Conservation (phyloP, 2,888 invertebrate genomes). For the Eilema depressum region DNA sequence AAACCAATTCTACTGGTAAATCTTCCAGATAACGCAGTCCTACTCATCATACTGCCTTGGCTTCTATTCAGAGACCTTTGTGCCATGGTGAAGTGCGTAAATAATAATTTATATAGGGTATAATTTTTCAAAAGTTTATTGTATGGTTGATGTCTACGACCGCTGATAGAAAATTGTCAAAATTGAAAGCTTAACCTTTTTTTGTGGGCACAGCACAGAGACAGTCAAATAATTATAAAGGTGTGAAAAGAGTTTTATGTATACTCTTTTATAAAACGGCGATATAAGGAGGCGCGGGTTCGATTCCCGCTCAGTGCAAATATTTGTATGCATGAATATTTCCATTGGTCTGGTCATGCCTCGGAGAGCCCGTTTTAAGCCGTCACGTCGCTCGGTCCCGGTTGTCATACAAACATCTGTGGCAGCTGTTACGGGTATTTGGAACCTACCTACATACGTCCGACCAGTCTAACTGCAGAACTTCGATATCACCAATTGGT, state of each 20-base stretch:
- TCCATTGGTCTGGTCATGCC: too few species aligned
- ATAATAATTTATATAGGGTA: not conserved
- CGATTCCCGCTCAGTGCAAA: too few species aligned
- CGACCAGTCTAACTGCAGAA: too few species aligned
- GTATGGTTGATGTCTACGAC: not conserved
- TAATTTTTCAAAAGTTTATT: not conserved
- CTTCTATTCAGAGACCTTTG: not conserved
- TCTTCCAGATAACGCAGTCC: conserved; percentile 25
- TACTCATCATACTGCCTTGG: not conserved
- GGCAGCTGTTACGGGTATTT: too few species aligned
- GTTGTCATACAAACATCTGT: too few species aligned
- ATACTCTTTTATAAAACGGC: too few species aligned
- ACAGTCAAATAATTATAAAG: not conserved
- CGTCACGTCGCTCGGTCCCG: too few species aligned
- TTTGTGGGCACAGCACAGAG: not conserved
- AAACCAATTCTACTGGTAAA: conserved; percentile 69
- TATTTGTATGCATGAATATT: too few species aligned
- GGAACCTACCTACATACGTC: too few species aligned
- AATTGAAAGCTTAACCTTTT: not conserved
- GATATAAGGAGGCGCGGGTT: too few species aligned
- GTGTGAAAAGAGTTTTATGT: not conserved
- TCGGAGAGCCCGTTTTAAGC: too few species aligned
- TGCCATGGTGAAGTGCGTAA: not conserved
- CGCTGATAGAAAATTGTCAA: not conserved
- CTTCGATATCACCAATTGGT: too few species aligned